Conservation (phyloP, 2,888 invertebrate genomes). For the Microplitis manilae region DNA sequence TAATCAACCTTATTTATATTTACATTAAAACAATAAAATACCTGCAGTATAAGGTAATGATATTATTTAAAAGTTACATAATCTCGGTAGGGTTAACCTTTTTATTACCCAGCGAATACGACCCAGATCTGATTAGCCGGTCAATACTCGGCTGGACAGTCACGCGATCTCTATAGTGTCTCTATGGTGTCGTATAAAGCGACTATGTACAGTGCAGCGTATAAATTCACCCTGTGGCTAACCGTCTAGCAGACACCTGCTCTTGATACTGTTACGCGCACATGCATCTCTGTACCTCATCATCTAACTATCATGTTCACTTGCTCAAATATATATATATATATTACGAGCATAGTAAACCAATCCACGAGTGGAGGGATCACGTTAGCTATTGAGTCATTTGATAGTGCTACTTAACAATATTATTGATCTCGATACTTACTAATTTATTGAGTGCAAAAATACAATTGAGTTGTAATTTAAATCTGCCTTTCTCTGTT, state of each 20-base stretch:
- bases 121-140: conserved; percentile 41
- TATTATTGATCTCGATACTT: background rate
- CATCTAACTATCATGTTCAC: background rate
- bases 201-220: background rate
- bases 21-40: background rate
- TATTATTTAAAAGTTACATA: background rate
- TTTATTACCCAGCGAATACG: background rate
- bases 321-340: background rate
- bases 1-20: no score
- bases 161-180: conserved; percentile 25
- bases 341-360: background rate
- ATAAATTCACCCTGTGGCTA: background rate
- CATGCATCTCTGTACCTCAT: background rate
- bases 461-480: background rate
- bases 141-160: conserved; percentile 27
- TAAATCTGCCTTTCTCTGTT: background rate
- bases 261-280: background rate
- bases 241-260: conserved; percentile 11
- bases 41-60: background rate
- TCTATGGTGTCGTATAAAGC: background rate
- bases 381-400: no score
- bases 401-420: background rate
- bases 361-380: background rate
- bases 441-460: background rate
- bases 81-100: background rate